Evolutionary conservation across 2,888 invertebrate genomes (phyloP), one percentile per base, ranked within the genome.

Genomic region (Drosophila leonis): DNA sequence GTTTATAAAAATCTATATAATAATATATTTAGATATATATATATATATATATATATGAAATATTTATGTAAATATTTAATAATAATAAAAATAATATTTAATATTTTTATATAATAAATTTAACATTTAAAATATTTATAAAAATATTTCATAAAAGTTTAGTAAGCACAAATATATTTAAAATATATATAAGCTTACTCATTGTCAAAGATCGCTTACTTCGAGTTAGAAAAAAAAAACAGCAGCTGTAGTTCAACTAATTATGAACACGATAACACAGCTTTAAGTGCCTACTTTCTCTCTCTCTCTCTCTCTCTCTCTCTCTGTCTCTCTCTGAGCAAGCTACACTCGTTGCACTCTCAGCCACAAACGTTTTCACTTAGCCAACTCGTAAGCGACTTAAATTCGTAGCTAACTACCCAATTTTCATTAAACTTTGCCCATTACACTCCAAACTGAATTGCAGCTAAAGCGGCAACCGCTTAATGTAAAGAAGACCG

Each of bases 371-470:
- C 65, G 83, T 60, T 82, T 82, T 64, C 75, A 81, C 62, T 81
- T 81, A 82, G 67, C 55, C 62, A 61, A 65, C 35, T 46, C 65
- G 57, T 60, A 72, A 72, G 78, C 71, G 69, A 82, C 82, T 82
- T 82, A 68, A 83, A 81, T 67, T 71, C 71, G 68, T 31, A 84
- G 71, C 85, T 72, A 84, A 84, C 80, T 84, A 82, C 75, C 75
- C 85, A 84, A 82, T 84, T 84, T 79, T 82, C 81, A 85, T 81
- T 81, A 81, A 81, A 81, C 81, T 81, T 81, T 81, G 72, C 62
- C 85, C 80, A 85, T 81, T 81, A 85, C 80, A 82, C 75, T 81
- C 65, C 48, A 75, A 79, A 84, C 85, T 82, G 79, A 82, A 81
- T 81, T 84, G 81, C 80, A 72, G 74, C 65, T 62, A 54, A 67